Conservation (phyloP, 2,888 invertebrate species). For the Lasioglossum lativentre region DNA sequence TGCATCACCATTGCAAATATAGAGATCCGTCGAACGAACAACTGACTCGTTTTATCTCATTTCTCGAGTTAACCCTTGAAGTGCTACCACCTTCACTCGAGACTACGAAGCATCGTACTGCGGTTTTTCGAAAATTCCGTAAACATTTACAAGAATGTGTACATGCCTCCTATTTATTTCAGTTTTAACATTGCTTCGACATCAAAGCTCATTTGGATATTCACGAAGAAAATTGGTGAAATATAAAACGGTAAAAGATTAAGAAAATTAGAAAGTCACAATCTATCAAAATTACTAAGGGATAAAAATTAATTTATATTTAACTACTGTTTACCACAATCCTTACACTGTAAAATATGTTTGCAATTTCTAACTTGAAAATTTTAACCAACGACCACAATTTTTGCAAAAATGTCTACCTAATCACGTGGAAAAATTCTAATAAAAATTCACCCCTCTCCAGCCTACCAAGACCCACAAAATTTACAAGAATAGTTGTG, state of each 20-base stretch:
- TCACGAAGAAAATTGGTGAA: too few relatives aligned
- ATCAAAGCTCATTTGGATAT: too few relatives aligned
- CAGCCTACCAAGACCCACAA: too few relatives aligned
- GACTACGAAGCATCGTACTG: background rate
- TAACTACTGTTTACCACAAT: too few relatives aligned
- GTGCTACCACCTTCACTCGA: background rate
- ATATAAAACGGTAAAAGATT: too few relatives aligned
- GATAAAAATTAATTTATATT: too few relatives aligned
- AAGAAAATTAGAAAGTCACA: too few relatives aligned
- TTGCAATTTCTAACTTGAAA: background rate
- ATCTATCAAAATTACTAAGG: too few relatives aligned
- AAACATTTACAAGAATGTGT: background rate
- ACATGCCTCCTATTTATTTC: too few relatives aligned
- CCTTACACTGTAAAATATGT: background rate
- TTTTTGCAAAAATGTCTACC: background rate
- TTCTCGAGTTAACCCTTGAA: background rate
- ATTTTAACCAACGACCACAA: too few relatives aligned
- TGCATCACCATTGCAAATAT: background rate
- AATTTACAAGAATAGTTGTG: background rate
- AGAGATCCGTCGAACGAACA: background rate
- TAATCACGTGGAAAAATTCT: background rate
- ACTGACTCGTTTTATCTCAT: background rate
- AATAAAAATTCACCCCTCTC: background rate
- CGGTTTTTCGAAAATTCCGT: background rate
- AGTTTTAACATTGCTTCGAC: too few relatives aligned